Percentiles rank a stretch among this genome's conserved stretches.
Conservation (phyloP, 2,113 vertebrate species). For the Esox niger region DNA sequence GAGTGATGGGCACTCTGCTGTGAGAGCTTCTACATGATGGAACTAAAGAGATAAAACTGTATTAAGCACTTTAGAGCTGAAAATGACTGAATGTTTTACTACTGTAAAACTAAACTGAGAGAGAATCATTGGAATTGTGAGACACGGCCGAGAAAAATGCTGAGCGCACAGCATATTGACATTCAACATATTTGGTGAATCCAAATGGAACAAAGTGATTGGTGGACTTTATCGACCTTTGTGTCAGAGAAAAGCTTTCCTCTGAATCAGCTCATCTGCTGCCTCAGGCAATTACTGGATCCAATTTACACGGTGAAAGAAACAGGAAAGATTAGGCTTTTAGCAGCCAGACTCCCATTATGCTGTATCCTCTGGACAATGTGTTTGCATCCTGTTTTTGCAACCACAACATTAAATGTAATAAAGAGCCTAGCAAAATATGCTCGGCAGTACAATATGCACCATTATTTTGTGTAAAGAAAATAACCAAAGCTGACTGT, state of each 20-base stretch:
- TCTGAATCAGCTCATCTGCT: conserved; percentile 56
- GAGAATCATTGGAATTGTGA: background rate
- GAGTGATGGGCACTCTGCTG: background rate
- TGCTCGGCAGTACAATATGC: background rate
- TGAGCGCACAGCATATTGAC: conserved; percentile 18
- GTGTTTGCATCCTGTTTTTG: conserved; percentile 21
- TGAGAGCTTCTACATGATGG: background rate
- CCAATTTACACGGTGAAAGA: conserved; percentile 48
- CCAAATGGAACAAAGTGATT: background rate
- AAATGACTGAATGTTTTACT: background rate
- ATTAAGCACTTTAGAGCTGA: background rate
- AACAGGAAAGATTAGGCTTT: conserved; percentile 38
- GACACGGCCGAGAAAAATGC: conserved; percentile 32
- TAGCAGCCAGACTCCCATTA: conserved; percentile 30
- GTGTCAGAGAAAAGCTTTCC: conserved; percentile 35
- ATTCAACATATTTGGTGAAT: background rate
- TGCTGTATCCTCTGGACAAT: conserved; percentile 35
- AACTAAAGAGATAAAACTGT: background rate
- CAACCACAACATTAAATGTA: conserved; percentile 10
- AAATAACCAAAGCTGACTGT: background rate
- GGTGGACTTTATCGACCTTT: conserved; percentile 48
- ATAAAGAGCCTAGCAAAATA: background rate
- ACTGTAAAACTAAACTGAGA: background rate
- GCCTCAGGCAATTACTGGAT: conserved; percentile 53
- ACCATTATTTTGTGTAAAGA: background rate